Evolutionary conservation across 2,113 vertebrate species (phyloP).

Genomic region (Microcebus tavaratra): DNA sequence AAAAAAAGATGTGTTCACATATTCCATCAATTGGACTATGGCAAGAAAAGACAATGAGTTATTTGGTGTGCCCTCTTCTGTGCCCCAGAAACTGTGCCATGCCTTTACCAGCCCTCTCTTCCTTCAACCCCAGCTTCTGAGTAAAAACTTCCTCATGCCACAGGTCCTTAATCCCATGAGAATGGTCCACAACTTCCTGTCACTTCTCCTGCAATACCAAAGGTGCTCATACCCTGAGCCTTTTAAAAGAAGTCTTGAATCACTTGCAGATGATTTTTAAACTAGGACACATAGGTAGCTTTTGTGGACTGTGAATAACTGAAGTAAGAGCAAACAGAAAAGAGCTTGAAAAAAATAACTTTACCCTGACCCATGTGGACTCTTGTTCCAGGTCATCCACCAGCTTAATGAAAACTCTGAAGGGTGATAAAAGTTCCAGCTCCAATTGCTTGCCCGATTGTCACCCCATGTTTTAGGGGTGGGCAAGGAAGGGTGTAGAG

Average conservation of each 20-base stretch:
- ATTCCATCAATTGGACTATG: not conserved
- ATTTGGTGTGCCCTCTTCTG: not conserved
- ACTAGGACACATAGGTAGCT: not conserved
- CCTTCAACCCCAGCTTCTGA: not conserved
- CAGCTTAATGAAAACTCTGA: rapidly evolving
- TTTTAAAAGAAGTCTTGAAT: not conserved
- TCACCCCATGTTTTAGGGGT: not conserved
- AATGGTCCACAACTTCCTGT: not conserved
- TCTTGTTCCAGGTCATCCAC: too few species aligned
- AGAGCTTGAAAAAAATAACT: not conserved
- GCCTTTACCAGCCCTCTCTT: not conserved
- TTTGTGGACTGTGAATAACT: not conserved
- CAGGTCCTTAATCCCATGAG: not conserved
- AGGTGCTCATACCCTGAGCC: not conserved
- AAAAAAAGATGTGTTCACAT: not conserved
- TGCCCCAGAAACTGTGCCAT: not conserved
- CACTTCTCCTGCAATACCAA: not conserved
- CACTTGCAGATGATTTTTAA: not conserved
- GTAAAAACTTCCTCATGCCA: not conserved
- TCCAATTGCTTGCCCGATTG: not conserved
- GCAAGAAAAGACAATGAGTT: not conserved
- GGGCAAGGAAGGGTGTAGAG: not conserved
- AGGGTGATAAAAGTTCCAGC: rapidly evolving
- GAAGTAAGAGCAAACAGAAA: not conserved
- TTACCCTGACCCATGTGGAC: not conserved